These are phyloP conservation scores for Vulpes ferrilata DNA, from an alignment of 2,113 vertebrate genomes.

Conservation along the genomic window DNA sequence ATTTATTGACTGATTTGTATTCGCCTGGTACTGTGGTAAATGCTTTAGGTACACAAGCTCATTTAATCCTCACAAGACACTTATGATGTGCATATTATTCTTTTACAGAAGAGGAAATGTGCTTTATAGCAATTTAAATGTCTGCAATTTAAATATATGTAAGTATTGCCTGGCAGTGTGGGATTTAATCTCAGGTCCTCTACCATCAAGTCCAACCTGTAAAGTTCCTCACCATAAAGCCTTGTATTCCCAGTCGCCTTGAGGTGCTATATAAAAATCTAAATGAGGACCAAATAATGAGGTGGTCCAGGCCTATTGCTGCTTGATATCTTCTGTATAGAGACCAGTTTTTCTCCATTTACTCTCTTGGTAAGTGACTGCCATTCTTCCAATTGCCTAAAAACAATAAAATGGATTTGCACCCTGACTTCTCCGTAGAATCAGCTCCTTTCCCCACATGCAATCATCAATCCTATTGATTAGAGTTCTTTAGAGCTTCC, in stretches of 20 bases:
- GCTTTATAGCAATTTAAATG: background rate
- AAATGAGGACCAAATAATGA: background rate
- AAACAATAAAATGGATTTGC: background rate
- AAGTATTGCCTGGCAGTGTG: background rate
- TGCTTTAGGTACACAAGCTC: background rate
- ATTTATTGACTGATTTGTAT: slow-evolving; percentile 57
- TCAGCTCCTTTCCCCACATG: background rate
- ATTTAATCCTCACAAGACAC: slow-evolving; percentile 1
- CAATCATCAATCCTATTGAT: background rate
- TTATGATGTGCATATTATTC: background rate
- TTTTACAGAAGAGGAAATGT: slow-evolving; percentile 13
- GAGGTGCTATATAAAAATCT: background rate
- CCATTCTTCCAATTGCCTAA: background rate
- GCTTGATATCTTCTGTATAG: background rate
- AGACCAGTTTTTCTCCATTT: background rate
- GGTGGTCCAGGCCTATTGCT: background rate
- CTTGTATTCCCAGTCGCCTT: background rate
- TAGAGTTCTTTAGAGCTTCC: background rate
- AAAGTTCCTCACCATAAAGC: background rate
- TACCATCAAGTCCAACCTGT: background rate
- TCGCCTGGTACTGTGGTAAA: slow-evolving; percentile 40
- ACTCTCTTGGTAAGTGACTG: background rate
- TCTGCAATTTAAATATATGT: background rate
- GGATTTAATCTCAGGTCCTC: background rate
- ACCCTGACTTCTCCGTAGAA: background rate